These are phyloP conservation scores for Lontra canadensis DNA, from an alignment of 2,113 vertebrate genomes.

Conservation along the genomic window DNA sequence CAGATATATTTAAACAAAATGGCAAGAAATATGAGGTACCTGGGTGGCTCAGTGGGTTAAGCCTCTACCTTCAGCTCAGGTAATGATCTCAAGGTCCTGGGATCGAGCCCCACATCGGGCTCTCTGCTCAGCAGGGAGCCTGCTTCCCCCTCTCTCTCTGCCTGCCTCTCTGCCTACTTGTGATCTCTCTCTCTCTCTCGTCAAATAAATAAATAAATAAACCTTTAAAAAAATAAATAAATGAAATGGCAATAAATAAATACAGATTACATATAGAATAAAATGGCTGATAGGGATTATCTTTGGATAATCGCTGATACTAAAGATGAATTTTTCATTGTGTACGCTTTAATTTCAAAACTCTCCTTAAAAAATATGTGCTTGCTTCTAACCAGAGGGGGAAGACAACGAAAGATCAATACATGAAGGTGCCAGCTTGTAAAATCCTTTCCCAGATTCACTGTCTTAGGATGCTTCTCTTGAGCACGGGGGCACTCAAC, in stretches of 20 bases:
- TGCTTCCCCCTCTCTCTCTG: too few species aligned
- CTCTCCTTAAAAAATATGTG: not conserved
- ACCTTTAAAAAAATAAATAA: not conserved
- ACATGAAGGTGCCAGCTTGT: fast-evolving
- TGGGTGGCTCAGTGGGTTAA: too few species aligned
- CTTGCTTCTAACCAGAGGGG: not conserved
- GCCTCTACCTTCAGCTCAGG: too few species aligned
- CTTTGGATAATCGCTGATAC: not conserved
- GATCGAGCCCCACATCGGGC: too few species aligned
- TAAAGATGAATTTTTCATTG: not conserved
- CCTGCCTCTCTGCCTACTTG: too few species aligned
- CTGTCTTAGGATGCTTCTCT: not conserved
- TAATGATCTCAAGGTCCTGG: too few species aligned
- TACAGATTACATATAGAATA: not conserved
- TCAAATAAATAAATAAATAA: too few species aligned
- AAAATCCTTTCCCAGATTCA: not conserved
- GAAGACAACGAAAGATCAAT: not conserved
- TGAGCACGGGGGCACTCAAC: not conserved
- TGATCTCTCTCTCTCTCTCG: too few species aligned
- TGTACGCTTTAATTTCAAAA: not conserved
- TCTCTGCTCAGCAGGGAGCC: too few species aligned
- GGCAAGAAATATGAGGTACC: too few species aligned
- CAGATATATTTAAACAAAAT: not conserved
- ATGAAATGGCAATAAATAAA: not conserved
- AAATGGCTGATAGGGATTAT: not conserved